Evolutionary conservation across 2,797 vertebrate species (phyloP), one percentile per base, ranked within the genome.

Genomic region (Margarornis squamiger): DNA sequence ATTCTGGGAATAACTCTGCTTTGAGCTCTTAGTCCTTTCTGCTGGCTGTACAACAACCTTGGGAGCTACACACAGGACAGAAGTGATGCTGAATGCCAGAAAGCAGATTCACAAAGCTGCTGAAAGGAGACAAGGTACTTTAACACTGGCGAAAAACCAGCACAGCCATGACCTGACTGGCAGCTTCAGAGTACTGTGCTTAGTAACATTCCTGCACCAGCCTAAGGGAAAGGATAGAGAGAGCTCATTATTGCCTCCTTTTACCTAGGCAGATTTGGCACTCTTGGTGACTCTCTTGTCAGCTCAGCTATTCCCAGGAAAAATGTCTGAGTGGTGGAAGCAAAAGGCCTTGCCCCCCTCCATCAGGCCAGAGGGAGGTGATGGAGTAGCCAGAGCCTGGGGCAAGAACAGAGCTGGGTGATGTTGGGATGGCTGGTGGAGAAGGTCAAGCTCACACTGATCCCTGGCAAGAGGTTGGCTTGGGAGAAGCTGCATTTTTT

Each of bases 121-220:
- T 89, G 74, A 27, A 38, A 80, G 65, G 54, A 24, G 48, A 46
- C 1, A 0, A 32, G 16, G 57, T 34, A 30, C 21, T 46, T 72
- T 72, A 90, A 81, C 38, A 1, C 12, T 41, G 54, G 6, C 36
- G 74, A 78, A 81, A 58, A 34, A 67, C 27, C 10, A 39, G 16
- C 45, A 52, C 52, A 74, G 61, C 59, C 41, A 21, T 1, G 7
- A 45, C 20, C 1, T 1, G 10, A 54, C 49, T 46, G 29, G 29
- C 36, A 76, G 38, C 39, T 58, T 7, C 1, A 32, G 55, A 71
- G 36, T 5, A 41, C 58, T 0, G 0, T 29, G 34, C 54, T 75
- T 62, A 61, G 67, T 45, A 77, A 20, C 41, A 32, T 12, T n/a
- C 29, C 32, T 36, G 29, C 36, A 36, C 57, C 51, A 54, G 23